A percentile compares a stretch with the other conserved stretches of the same genome.
Conservation (phyloP, 2,888 invertebrate species). For the Eristalis intricaria region DNA sequence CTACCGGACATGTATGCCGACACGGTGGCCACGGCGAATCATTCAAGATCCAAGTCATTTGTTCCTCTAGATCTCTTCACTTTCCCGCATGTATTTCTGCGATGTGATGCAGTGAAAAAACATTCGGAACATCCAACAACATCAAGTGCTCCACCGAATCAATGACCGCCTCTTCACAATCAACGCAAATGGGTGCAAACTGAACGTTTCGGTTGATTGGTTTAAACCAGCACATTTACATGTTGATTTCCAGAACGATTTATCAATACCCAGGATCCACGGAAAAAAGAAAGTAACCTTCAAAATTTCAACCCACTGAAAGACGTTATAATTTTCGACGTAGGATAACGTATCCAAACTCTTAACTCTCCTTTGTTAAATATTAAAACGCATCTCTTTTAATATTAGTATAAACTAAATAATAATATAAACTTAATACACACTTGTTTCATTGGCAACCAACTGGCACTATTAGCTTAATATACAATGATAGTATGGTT, state of each 20-base stretch:
- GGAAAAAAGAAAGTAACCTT: not conserved
- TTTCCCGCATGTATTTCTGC: constrained; percentile 41
- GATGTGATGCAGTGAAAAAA: too few relatives aligned
- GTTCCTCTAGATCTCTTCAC: constrained; percentile 27
- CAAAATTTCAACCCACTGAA: not conserved
- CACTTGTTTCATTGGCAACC: too few relatives aligned
- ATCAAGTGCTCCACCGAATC: constrained; percentile 18
- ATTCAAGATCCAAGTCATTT: constrained; percentile 9
- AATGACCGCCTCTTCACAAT: constrained; percentile 29
- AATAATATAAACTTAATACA: too few relatives aligned
- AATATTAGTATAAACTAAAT: too few relatives aligned
- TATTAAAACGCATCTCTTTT: too few relatives aligned
- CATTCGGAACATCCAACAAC: constrained; percentile 21
- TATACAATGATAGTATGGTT: too few relatives aligned
- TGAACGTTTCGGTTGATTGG: constrained; percentile 28
- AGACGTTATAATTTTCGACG: too few relatives aligned
- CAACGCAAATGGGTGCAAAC: not conserved
- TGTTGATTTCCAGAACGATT: not conserved
- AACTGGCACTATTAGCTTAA: too few relatives aligned
- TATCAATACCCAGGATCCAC: not conserved
- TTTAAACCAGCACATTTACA: constrained; percentile 29
- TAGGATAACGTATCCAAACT: too few relatives aligned
- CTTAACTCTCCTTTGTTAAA: too few relatives aligned
- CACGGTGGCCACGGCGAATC: constrained; percentile 11
- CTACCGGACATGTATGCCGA: not conserved